Evolutionary conservation across 2,113 vertebrate genomes (phyloP), one percentile per base, ranked within the genome.

Genomic region (Dipodomys spectabilis): DNA sequence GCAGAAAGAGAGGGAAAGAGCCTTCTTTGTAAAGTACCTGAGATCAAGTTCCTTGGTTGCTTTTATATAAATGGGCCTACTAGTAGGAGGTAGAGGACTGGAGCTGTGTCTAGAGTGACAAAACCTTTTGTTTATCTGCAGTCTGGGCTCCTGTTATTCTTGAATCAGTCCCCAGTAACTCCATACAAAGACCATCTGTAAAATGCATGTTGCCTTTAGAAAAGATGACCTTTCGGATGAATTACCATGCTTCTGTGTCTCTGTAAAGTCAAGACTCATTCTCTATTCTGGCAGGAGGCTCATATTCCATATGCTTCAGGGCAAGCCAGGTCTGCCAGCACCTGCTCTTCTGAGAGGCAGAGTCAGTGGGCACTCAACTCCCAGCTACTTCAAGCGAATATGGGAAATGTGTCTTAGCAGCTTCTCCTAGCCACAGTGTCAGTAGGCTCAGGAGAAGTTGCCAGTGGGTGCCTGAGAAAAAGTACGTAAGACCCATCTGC

Each of bases 111-210:
- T 84, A 53, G 39, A 89, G 57, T 68, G 79, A 93, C 79, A 88
- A 90, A 87, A 84, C 2, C 39, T 73, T 91, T 19, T 88, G 87
- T 92, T 88, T 92, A 86, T 86, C 93, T 95, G 90, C 49, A 95
- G 87, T 93, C 95, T 88, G 79, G 68, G 44, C 75, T 86, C 68
- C 68, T 96, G 90, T 96, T 97, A 92, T 95, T 96, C 90, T 96
- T 96, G 92, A 96, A 88, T 32, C 39, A 69, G 67, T 71, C 88
- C 67, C 79, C 90, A 95, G 75, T 32, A 85, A 74, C 78, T 86
- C 16, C 39, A 89, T 5, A 96, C 92, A 97, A 95, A 92, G 92
- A 75, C 68, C 22, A 77, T 91, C 92, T 96, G 92, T 95, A 64
- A 92, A 91, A 79, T 82, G 69, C 2, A n/a, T 95, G 86, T 45